phyloP scores from a whole-genome alignment of 2,797 vertebrate species.

The Phalanger gymnotis region DNA sequence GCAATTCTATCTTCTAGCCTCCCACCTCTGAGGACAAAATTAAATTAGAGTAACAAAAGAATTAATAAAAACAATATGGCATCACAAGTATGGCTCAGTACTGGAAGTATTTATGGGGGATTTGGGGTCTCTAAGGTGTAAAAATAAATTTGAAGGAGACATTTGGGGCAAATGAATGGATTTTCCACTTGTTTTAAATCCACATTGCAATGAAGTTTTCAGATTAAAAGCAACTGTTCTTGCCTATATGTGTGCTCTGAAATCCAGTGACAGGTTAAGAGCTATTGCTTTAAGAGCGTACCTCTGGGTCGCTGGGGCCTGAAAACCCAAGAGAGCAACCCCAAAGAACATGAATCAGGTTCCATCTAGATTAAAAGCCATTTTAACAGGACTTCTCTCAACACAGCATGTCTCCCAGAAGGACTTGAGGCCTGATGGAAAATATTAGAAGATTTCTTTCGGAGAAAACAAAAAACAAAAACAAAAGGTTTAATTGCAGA shows the following conservation, averaged over 20 bases:
- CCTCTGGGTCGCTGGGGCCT: neutral
- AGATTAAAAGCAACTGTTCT: neutral
- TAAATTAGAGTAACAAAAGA: conserved; percentile 71
- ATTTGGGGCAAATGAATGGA: neutral
- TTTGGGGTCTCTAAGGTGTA: conserved; percentile 32
- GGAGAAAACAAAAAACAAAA: neutral
- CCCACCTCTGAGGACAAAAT: conserved; percentile 70
- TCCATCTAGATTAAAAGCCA: conserved; percentile 24
- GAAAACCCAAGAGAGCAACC: neutral
- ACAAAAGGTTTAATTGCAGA: neutral
- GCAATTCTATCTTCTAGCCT: conserved; percentile 70
- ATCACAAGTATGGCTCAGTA: conserved; percentile 45
- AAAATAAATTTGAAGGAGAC: conserved; percentile 1
- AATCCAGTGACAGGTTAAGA: neutral
- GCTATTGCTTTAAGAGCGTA: neutral
- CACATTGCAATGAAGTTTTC: neutral
- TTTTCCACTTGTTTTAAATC: neutral
- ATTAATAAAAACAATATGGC: conserved; percentile 61
- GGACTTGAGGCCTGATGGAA: neutral
- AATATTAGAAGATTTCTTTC: neutral
- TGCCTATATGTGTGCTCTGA: neutral
- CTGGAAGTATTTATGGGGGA: conserved; percentile 54
- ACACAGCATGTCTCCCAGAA: neutral
- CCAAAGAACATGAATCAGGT: neutral
- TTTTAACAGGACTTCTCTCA: neutral